Conservation (phyloP, 1,140 invertebrate species). For the Papilio dardanus region DNA sequence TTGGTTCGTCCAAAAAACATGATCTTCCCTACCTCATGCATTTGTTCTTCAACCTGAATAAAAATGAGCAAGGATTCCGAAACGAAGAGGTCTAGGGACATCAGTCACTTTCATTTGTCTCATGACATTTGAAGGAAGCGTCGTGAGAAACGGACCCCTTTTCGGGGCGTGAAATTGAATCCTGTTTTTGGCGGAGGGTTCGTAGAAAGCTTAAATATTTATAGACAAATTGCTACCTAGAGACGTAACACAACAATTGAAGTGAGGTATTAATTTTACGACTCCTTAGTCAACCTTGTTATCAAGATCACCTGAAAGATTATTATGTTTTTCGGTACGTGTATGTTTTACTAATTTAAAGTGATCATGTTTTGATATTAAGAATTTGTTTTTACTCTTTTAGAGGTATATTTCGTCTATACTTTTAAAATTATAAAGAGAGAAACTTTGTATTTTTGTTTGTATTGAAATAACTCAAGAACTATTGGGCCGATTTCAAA, state of each 20-base stretch:
- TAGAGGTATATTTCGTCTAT: no score
- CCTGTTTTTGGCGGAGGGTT: slow-evolving; percentile 77
- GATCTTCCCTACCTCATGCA: slow-evolving; percentile 48
- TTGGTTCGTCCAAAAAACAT: slow-evolving; percentile 55
- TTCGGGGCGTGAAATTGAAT: slow-evolving; percentile 80
- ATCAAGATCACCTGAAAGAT: not conserved
- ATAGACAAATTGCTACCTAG: slow-evolving; percentile 65
- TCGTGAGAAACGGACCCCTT: slow-evolving; percentile 71
- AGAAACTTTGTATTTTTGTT: no score
- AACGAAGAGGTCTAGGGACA: slow-evolving; percentile 54
- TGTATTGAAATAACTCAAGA: no score
- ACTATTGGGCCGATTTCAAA: no score
- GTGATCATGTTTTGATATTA: not conserved
- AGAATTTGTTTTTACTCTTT: not conserved
- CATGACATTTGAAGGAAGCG: slow-evolving; percentile 71
- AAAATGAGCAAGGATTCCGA: slow-evolving; percentile 43
- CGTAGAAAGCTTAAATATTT: slow-evolving; percentile 80
- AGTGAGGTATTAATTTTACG: slow-evolving; percentile 79
- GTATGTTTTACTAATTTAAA: slow-evolving; percentile 16
- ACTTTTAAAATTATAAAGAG: no score
- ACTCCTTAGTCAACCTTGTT: slow-evolving; percentile 54
- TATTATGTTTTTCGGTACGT: not conserved
- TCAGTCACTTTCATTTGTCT: slow-evolving; percentile 70
- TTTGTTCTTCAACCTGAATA: slow-evolving; percentile 27
- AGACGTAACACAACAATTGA: slow-evolving; percentile 67